A percentile compares a stretch with the other conserved stretches of the same genome.
Conservation (phyloP, 2,888 invertebrate genomes). For the Drosophila fulvimacula region DNA sequence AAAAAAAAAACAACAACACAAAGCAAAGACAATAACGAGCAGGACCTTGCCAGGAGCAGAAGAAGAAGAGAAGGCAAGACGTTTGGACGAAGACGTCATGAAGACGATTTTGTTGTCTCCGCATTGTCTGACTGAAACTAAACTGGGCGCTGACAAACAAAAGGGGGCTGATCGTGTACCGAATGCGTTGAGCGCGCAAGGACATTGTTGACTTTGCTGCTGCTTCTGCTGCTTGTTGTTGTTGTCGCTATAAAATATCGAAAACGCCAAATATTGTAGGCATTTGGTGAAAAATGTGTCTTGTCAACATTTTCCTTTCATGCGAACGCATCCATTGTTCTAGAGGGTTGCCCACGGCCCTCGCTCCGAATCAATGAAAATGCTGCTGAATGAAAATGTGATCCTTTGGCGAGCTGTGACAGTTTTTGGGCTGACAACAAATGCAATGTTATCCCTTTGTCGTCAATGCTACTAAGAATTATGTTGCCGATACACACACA, state of each 20-base stretch:
- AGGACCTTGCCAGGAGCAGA: constrained; percentile 11
- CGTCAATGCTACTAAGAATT: constrained; percentile 75
- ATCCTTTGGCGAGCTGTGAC: constrained; percentile 72
- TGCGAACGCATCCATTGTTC: constrained; percentile 72
- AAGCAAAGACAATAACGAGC: constrained; percentile 34
- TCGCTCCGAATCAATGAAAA: constrained; percentile 71
- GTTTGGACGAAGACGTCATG: constrained; percentile 3
- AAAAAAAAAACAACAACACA: not conserved
- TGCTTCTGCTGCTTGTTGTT: constrained; percentile 27
- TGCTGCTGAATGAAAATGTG: constrained; percentile 72
- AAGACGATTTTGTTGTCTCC: constrained; percentile 55
- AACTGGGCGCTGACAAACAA: constrained; percentile 69
- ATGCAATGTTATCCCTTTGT: constrained; percentile 82
- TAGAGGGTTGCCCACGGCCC: constrained; percentile 13
- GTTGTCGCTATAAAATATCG: constrained; percentile 60
- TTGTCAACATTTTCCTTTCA: constrained; percentile 73
- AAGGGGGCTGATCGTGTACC: constrained; percentile 82
- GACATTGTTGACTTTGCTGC: constrained; percentile 58
- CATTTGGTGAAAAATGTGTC: constrained; percentile 72
- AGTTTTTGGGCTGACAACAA: constrained; percentile 76
- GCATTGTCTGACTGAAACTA: constrained; percentile 69
- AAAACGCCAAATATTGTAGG: constrained; percentile 74
- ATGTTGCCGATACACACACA: constrained; percentile 57
- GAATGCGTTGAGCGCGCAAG: constrained; percentile 40
- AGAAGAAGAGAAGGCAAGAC: constrained; percentile 1